A percentile compares a stretch with the other conserved stretches of the same genome.
These are phyloP conservation scores for Aldabrachelys gigantea DNA, from an alignment of 2,113 vertebrate species.

Conservation along the genomic window DNA sequence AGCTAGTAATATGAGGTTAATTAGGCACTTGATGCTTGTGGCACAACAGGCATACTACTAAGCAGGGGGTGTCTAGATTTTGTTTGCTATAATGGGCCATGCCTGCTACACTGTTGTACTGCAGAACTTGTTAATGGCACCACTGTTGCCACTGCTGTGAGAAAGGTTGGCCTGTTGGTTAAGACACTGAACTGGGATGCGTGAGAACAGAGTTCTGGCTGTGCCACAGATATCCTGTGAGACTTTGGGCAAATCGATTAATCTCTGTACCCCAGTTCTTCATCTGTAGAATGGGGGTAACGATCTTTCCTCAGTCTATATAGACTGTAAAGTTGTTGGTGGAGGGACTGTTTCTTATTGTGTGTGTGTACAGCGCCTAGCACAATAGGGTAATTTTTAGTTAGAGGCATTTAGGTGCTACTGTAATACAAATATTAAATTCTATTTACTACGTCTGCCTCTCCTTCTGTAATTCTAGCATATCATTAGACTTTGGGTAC, in stretches of 20 bases:
- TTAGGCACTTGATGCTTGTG: fast-evolving
- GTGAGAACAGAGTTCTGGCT: not conserved
- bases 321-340: fast-evolving
- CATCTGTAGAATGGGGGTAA: not conserved
- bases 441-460: not conserved
- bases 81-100: not conserved
- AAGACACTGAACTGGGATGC: not conserved
- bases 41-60: not conserved
- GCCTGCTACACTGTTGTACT: not conserved
- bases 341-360: not conserved
- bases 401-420: not conserved
- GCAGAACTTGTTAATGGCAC: not conserved
- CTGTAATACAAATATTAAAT: not conserved
- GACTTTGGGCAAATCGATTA: not conserved
- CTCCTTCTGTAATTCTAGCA: not conserved
- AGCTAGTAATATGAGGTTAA: fast-evolving
- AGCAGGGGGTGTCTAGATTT: not conserved
- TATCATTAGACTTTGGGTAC: not conserved
- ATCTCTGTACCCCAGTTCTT: not conserved
- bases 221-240: not conserved
- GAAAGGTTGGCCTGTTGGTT: not conserved
- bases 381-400: not conserved
- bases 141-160: not conserved
- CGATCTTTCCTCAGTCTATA: not conserved
- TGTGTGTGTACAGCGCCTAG: not conserved